Base-by-base conservation (phyloP, 2,888 invertebrate species). In the Apocheima hispidaria region DNA sequence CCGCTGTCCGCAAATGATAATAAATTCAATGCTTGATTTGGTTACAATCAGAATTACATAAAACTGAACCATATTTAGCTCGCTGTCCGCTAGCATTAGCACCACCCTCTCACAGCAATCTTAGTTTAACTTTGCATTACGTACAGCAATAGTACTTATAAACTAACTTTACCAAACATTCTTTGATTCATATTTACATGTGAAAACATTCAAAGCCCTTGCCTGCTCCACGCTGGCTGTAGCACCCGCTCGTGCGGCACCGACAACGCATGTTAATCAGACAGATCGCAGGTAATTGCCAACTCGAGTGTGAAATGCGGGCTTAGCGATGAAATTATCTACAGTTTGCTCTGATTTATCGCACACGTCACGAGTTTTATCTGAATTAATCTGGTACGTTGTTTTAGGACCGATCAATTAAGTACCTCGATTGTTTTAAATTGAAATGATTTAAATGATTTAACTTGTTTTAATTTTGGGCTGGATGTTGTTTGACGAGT, bases 261-360 rank as follows among this genome's bases (percentile, higher is more conserved):
- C 84, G 76, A 80, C 84, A 87, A 87, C 89, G 88, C 88, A 87
- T 88, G 90, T 87, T 89, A 89, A 89, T 89, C 89, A 87, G 88
- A 78, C 82, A 84, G 87, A 89, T 89, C 88, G 84, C 83, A 78
- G 82, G 82, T 90, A 89, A 91, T 91, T 91, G 90, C 86, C 81
- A 84, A 85, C 78, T 87, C 81, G 81, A 89, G 89, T 88, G 89
- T 87, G 90, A 89, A 89, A 88, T 89, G 88, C 90, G 88, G 90
- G 89, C 85, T 89, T 87, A 87, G 86, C 84, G 85, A 87, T 87
- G 81, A 89, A 90, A 90, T 90, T 89, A 90, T 90, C 87, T 86
- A 85, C 85, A 87, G 81, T 86, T 87, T 82, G 84, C 82, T 79
- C 73, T 86, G 85, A 89, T 85, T 83, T 81, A 86, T 82, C 75